phyloP scores from a whole-genome alignment of 2,888 invertebrate genomes.

The Drosophila diplacantha region DNA sequence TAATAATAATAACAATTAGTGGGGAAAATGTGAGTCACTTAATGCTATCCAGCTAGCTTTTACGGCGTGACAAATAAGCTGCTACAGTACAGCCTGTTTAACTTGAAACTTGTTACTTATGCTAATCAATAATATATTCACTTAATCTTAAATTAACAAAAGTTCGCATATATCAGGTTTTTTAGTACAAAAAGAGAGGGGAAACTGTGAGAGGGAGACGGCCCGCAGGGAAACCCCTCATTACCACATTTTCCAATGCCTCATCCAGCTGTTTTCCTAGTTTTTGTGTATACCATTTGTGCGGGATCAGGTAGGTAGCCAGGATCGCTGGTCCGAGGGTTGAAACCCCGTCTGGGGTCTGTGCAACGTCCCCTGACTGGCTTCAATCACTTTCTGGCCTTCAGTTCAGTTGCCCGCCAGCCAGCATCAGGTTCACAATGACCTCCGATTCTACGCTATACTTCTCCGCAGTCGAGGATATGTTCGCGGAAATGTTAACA shows the following conservation, averaged over 20 bases:
- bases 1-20: conserved; percentile 5
- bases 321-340: conserved; percentile 40
- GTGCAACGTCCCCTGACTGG: conserved; percentile 22
- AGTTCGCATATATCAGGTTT: conserved; percentile 7
- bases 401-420: conserved; percentile 49
- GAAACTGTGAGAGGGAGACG: conserved; percentile 1
- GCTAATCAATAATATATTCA: not conserved
- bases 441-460: conserved; percentile 55
- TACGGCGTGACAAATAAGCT: conserved; percentile 6
- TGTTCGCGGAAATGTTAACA: conserved; percentile 49
- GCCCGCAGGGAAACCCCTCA: conserved; percentile 37
- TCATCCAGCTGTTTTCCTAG: conserved; percentile 26
- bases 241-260: conserved; percentile 1
- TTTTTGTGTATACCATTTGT: conserved; percentile 13
- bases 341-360: conserved; percentile 34
- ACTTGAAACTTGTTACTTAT: not conserved
- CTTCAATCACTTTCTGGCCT: conserved; percentile 47
- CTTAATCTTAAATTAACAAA: not conserved
- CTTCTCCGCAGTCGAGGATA: conserved; percentile 51
- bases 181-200: not conserved
- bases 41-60: conserved; percentile 9
- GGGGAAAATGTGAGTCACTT: conserved; percentile 15
- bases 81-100: not conserved
- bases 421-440: conserved; percentile 46
- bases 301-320: conserved; percentile 58